Conservation (phyloP, 2,113 vertebrate genomes). For the Cephalopholis sonnerati region DNA sequence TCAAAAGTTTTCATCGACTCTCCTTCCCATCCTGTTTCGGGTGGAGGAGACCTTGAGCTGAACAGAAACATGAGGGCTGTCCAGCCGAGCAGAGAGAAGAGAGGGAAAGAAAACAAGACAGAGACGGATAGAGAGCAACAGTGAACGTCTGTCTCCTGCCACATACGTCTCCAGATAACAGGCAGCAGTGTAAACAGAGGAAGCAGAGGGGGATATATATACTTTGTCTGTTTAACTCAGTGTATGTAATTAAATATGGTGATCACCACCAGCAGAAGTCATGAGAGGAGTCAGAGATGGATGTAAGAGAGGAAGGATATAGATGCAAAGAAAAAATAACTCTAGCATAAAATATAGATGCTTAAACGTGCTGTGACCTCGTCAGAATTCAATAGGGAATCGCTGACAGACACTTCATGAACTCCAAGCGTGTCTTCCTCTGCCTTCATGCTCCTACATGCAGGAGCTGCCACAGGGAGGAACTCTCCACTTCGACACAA, state of each 20-base stretch:
- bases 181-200: constrained; percentile 1
- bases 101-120: constrained; percentile 16
- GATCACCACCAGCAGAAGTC: neutral
- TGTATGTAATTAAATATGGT: neutral
- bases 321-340: neutral
- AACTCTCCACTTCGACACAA: constrained; percentile 5
- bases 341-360: neutral
- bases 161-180: constrained; percentile 48
- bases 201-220: neutral
- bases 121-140: constrained; percentile 18
- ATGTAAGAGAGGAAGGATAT: neutral
- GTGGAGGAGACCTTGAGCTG: constrained; percentile 52
- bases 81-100: constrained; percentile 21
- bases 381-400: neutral
- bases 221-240: neutral
- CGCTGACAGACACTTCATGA: neutral
- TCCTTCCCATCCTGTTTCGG: neutral
- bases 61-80: constrained; percentile 34
- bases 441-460: constrained; percentile 2
- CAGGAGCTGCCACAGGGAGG: neutral
- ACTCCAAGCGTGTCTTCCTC: neutral
- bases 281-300: neutral
- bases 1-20: constrained; percentile 22
- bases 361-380: no score
- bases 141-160: constrained; percentile 24